phyloP scores from a whole-genome alignment of 2,113 vertebrate species.

The Zeus faber region DNA sequence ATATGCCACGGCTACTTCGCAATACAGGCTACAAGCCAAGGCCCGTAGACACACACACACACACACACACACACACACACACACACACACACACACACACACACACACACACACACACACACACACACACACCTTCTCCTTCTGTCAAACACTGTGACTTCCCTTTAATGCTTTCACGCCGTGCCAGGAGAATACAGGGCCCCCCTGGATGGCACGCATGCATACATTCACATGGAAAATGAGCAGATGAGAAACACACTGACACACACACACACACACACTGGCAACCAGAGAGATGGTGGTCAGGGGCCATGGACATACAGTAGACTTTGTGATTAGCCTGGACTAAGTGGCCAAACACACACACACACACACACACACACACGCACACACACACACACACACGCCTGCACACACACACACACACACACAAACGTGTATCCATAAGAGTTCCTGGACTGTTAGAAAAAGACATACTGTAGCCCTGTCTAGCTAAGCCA shows the following conservation, averaged over 20 bases:
- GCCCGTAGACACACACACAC: too few relatives aligned
- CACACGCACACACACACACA: slow-evolving; percentile 1
- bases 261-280: slow-evolving; percentile 8
- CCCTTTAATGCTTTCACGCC: not conserved
- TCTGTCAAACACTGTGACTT: too few relatives aligned
- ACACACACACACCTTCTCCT: too few relatives aligned
- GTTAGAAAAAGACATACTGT: slow-evolving; percentile 65
- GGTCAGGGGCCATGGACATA: slow-evolving; percentile 23
- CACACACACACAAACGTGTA: slow-evolving; percentile 3
- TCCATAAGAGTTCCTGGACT: slow-evolving; percentile 64
- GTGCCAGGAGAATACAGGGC: not conserved
- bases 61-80: too few relatives aligned
- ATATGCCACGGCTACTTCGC: not conserved
- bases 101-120: too few relatives aligned
- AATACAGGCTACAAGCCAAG: too few relatives aligned
- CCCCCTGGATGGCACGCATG: not conserved
- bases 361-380: slow-evolving; percentile 18
- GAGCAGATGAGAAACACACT: not conserved
- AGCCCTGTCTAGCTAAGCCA: slow-evolving; percentile 8
- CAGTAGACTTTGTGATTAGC: slow-evolving; percentile 28
- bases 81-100: too few relatives aligned
- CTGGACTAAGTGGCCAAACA: slow-evolving; percentile 8
- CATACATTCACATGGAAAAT: not conserved
- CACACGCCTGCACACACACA: slow-evolving; percentile 2
- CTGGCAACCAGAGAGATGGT: slow-evolving; percentile 45